A percentile compares a stretch with the other conserved stretches of the same genome.
phyloP scores from a whole-genome alignment of 2,113 vertebrate genomes.

The Caranx melampygus region DNA sequence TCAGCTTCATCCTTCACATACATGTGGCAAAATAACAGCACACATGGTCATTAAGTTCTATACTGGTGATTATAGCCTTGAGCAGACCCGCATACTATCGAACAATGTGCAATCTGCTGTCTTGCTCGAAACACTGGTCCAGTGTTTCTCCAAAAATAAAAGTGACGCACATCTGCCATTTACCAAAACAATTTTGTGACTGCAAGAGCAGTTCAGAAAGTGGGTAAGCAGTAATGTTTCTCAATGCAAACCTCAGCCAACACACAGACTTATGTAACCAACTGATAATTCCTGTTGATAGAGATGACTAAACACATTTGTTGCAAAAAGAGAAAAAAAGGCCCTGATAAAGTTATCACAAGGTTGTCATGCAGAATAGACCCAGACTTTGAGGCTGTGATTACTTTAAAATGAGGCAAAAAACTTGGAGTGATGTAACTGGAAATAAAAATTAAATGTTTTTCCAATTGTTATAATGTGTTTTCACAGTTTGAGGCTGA shows the following conservation, averaged over 20 bases:
- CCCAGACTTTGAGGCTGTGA: neutral
- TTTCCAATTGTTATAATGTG: too few relatives aligned
- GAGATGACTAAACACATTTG: neutral
- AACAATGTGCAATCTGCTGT: constrained; percentile 7
- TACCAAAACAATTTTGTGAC: neutral
- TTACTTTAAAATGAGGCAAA: neutral
- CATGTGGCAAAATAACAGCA: neutral
- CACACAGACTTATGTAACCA: constrained; percentile 8
- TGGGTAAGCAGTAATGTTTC: neutral
- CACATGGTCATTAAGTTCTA: neutral
- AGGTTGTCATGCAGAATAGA: constrained; percentile 13
- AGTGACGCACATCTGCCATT: neutral
- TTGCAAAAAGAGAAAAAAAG: neutral
- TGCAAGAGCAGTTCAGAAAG: neutral
- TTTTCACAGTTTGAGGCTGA: too few relatives aligned
- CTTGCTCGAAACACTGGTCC: neutral
- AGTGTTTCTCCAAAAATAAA: neutral
- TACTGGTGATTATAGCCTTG: neutral
- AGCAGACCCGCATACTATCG: neutral
- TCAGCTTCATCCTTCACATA: too few relatives aligned
- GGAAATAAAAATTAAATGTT: too few relatives aligned
- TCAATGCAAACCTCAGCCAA: neutral
- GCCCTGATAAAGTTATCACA: constrained; percentile 22
- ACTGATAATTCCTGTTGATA: neutral
- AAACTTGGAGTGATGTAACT: too few relatives aligned